phyloP scores from a whole-genome alignment of 2,888 invertebrate genomes.

The Criorhina ranunculi region DNA sequence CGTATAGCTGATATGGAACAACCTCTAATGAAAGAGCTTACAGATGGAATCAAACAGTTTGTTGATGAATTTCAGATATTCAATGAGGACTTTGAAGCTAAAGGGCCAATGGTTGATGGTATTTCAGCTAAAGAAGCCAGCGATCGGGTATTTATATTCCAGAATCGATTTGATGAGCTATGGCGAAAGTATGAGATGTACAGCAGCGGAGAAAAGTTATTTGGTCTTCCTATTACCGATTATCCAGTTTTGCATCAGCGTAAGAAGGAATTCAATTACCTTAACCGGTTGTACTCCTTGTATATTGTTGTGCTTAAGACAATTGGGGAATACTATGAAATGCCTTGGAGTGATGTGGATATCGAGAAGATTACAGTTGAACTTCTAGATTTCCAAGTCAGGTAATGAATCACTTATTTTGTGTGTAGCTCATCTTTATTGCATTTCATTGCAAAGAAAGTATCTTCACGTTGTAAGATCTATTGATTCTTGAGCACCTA shows the following conservation, averaged over 20 bases:
- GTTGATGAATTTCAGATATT: constrained; percentile 88
- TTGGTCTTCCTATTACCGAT: constrained; percentile 92
- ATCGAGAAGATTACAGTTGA: constrained; percentile 92
- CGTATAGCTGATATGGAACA: constrained; percentile 88
- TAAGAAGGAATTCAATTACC: constrained; percentile 92
- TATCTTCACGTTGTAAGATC: too few relatives aligned
- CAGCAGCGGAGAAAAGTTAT: constrained; percentile 92
- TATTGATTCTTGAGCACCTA: too few relatives aligned
- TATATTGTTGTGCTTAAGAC: constrained; percentile 94
- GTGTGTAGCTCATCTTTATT: not conserved
- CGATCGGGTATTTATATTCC: constrained; percentile 90
- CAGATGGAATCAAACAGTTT: constrained; percentile 89
- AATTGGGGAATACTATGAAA: constrained; percentile 94
- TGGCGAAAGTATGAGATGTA: constrained; percentile 93
- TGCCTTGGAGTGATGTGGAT: constrained; percentile 93
- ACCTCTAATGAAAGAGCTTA: constrained; percentile 89
- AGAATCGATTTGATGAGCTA: constrained; percentile 92
- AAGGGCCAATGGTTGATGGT: constrained; percentile 94
- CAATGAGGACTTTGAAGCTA: constrained; percentile 89
- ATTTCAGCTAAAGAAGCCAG: constrained; percentile 94
- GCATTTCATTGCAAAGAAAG: not conserved
- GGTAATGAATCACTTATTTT: constrained; percentile 84
- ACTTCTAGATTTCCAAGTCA: constrained; percentile 92
- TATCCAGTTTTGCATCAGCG: constrained; percentile 92
- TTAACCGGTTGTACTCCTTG: constrained; percentile 91